These are phyloP conservation scores for Graphium colonna DNA, from an alignment of 2,888 invertebrate genomes.

Conservation along the genomic window DNA sequence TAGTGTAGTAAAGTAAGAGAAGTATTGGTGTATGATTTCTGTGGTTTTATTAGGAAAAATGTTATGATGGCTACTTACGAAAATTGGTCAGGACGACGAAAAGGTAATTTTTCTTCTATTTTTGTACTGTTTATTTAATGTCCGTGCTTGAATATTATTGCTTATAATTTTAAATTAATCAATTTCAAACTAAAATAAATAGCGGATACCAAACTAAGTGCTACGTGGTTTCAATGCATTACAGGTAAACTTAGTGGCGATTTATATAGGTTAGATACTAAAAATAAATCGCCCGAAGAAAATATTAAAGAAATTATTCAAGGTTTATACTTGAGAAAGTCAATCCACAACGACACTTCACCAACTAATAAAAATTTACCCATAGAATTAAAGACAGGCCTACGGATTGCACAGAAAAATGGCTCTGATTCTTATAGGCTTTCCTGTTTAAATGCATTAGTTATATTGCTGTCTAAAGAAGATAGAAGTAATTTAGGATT, in stretches of 20 bases:
- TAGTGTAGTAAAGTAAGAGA: neutral
- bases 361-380: slow-evolving; percentile 58
- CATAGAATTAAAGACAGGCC: slow-evolving; percentile 75
- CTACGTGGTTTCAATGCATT: slow-evolving; percentile 32
- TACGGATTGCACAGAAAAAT: slow-evolving; percentile 81
- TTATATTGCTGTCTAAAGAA: slow-evolving; percentile 86
- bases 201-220: neutral
- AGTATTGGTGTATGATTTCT: neutral
- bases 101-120: slow-evolving; percentile 55
- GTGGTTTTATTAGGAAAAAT: slow-evolving; percentile 40
- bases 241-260: slow-evolving; percentile 82
- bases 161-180: neutral
- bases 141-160: neutral
- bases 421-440: slow-evolving; percentile 89
- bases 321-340: slow-evolving; percentile 76
- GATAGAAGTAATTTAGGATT: slow-evolving; percentile 85
- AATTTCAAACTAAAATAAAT: neutral
- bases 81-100: slow-evolving; percentile 72
- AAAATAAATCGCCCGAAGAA: slow-evolving; percentile 79
- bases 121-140: slow-evolving; percentile 8
- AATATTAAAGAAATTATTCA: slow-evolving; percentile 83
- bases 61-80: slow-evolving; percentile 73
- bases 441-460: slow-evolving; percentile 93
- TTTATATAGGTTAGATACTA: slow-evolving; percentile 81
- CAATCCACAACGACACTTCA: slow-evolving; percentile 61